Base-by-base conservation (phyloP, 2,888 invertebrate genomes). In the Antheraea yamamai region DNA sequence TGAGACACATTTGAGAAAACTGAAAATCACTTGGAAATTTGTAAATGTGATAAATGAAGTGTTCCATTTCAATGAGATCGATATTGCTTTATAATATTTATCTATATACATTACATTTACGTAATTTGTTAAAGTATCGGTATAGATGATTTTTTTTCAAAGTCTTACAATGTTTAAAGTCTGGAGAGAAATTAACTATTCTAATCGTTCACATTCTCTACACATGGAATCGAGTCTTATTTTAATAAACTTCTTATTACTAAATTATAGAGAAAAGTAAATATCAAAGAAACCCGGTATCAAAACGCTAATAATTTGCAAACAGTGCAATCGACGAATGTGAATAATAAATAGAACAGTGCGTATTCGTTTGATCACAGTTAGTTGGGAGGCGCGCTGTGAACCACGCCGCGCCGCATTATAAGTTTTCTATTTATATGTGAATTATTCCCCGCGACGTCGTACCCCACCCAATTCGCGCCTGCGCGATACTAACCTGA, bases 351-450 rank as follows among this genome's bases (percentile, higher is more conserved):
- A 74, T 76, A 58, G 30, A 74, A 58, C 14, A 64, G 23, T 64
- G 26, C 23, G 64, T 64, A 64, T 26, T 64, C 64, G 64, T 64
- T 39, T 58, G 35, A 77, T 78, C 77, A 81, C 81, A 80, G 84
- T 81, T 78, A 77, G 76, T 79, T 79, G 78, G 79, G 78, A 81
- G 80, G 78, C 81, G 81, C 81, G 75, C 23, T 14, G 39, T 7
- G 68, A 35, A 78, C 77, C 81, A 80, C 80, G 7, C 18, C 20
- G 68, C 68, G 78, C 77, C 81, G 81, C 80, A 79, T 81, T 81
- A 82, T 85, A 87, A 87, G 87, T 86, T 87, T 89, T 88, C 90
- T 93, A 91, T 92, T 92, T 93, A 93, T 94, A 94, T 93, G 80
- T 84, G 83, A 81, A 81, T 85, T 82, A 84, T 84, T 83, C 87